phyloP scores from a whole-genome alignment of 2,113 vertebrate genomes.

The Otolemur garnettii region DNA sequence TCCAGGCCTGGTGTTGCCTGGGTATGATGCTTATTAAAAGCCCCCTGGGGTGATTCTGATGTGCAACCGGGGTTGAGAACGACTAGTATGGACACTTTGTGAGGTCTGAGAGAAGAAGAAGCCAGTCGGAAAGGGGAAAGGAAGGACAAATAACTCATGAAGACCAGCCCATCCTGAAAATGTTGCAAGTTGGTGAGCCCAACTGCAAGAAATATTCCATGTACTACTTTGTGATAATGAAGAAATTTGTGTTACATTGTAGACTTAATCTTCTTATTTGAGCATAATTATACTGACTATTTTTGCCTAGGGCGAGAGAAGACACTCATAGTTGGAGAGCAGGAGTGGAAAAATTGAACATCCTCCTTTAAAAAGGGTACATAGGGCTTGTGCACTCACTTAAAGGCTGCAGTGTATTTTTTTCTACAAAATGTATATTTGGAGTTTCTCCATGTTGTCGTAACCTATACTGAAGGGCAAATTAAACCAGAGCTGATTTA shows the following conservation, averaged over 20 bases:
- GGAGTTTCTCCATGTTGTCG: slow-evolving; percentile 66
- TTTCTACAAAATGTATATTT: slow-evolving; percentile 50
- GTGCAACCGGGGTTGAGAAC: not conserved
- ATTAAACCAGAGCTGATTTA: slow-evolving; percentile 73
- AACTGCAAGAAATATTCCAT: not conserved
- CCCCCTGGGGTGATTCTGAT: not conserved
- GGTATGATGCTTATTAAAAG: not conserved
- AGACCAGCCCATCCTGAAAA: not conserved
- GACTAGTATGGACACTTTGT: not conserved
- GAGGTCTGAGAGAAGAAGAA: not conserved
- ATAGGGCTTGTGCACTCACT: slow-evolving; percentile 10
- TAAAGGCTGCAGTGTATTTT: slow-evolving; percentile 49
- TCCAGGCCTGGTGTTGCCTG: not conserved
- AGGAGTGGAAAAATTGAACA: slow-evolving; percentile 18
- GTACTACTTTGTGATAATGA: not conserved
- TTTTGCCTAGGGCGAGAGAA: not conserved
- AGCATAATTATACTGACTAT: slow-evolving; percentile 5
- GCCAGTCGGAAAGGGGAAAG: not conserved
- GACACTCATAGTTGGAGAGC: slow-evolving; percentile 16
- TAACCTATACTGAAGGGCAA: slow-evolving; percentile 75
- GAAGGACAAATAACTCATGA: not conserved
- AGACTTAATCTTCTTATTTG: slow-evolving; percentile 41
- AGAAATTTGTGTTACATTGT: not conserved
- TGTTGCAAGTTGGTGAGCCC: not conserved
- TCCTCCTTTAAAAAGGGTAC: slow-evolving; percentile 38